Evolutionary conservation across 2,113 vertebrate species (phyloP).

Genomic region (Leptocoma aspasia): DNA sequence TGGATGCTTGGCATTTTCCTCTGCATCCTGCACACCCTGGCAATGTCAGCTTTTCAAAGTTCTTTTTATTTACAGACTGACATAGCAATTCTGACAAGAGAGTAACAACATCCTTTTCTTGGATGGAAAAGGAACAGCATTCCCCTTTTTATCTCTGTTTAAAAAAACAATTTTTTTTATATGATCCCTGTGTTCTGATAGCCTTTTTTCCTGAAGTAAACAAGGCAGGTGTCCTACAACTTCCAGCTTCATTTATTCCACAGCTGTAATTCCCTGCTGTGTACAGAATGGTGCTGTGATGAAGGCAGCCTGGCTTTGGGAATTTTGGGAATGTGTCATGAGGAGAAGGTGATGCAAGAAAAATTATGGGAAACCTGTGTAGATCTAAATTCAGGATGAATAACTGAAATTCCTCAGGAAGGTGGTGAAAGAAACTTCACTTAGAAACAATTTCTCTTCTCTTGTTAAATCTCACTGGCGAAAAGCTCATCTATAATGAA

Average conservation of each 20-base stretch:
- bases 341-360: not conserved
- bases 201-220: not conserved
- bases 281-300: not conserved
- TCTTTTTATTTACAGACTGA: not conserved
- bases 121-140: not conserved
- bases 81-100: not conserved
- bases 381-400: not conserved
- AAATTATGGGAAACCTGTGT: not conserved
- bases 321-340: not conserved
- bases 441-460: not conserved
- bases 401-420: not conserved
- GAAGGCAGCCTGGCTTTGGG: not conserved
- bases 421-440: not conserved
- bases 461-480: not conserved
- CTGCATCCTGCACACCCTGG: not conserved
- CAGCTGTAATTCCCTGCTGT: not conserved
- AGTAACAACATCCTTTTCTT: not conserved
- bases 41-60: not conserved
- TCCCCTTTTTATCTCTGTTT: not conserved
- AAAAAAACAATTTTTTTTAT: not conserved
- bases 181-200: not conserved
- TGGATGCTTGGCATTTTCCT: not conserved
- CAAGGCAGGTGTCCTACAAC: not conserved
- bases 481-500: not conserved
- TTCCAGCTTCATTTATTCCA: not conserved